Evolutionary conservation across 2,888 invertebrate species (phyloP), one percentile per base, ranked within the genome.

Genomic region (Tridacna crocea): DNA sequence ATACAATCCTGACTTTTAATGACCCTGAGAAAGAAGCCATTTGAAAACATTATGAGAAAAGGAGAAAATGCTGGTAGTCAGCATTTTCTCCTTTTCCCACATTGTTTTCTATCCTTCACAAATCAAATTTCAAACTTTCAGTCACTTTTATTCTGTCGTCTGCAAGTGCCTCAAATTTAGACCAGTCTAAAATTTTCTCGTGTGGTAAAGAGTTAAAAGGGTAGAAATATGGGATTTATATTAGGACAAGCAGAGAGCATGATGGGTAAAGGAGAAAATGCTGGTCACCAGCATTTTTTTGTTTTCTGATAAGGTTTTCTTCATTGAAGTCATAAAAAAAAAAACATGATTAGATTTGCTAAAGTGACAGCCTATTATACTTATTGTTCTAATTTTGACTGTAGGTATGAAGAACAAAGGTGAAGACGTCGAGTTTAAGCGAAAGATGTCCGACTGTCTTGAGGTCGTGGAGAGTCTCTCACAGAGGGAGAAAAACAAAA

Each of bases 401-500:
- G n/a, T n/a, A 70, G 70, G 51, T 51, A 48, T 70, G 70, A 48
- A 24, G 51, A 19, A 70, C 2, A 70, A 48, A 48, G 26, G 51
- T n/a, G 70, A 73, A n/a, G 36, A 60, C 60, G n/a, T 10, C 19
- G 55, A 36, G 58, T 73, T 27, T 19, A 73, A 27, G 24, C 24
- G 46, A 26, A 51, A 60, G 47, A 84, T 60, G 61, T 83, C 84
- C 74, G 86, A 86, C 6, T 87, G 84, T 63, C 76, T 90, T n/a
- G 68, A 87, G 22, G 87, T 89, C 58, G 82, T 91, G 65, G 88
- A 89, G 68, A 79, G 73, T 26, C 72, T 91, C 22, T 88, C 90
- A 0, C 88, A 89, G 81, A 85, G 84, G 51, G 93, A 93, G 87
- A 88, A 90, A 74, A 87, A 89, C 68, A 86, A 81, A 48, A 93